Base-by-base conservation (phyloP, 30 jellyfish, hydroid and myxozoan species). In the Euphysa ruthae region DNA sequence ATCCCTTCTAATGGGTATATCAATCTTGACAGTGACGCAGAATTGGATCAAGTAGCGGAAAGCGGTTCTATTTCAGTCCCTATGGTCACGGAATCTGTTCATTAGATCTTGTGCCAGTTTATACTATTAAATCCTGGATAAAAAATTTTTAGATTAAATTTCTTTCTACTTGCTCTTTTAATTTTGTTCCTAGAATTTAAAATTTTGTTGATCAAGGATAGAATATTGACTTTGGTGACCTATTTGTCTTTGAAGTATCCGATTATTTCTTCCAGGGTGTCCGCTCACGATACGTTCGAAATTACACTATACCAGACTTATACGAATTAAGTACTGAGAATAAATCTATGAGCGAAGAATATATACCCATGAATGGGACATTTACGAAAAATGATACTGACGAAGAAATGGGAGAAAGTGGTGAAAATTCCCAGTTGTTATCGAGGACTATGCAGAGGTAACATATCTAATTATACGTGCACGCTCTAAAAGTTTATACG, bases 291-390 rank as follows among this genome's bases (percentile, higher is more conserved):
- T 68, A 68, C 46, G 49, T 68, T 25, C 80, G 74, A 6, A 32
- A 68, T 30, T 30, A 27, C 10, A 10, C 50, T 13, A 58, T 68
- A 26, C 80, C 80, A 21, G 80, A 68, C 5, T 49, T 68, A 29
- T 68, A 43, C 24, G 80, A 68, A 24, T 32, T 68, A 24, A 68
- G 74, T 50, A 22, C 80, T 1, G 80, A 68, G 43, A 68, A 49
- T 14, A 23, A 43, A 22, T 0, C 23, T 1, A 8, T 29, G 2
- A 19, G n/a, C 25, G 80, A 68, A 8, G 77, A 43, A 15, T 68
- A 44, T 13, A 21, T 42, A 7, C 80, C 80, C 3, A 38, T 68
- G 73, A 27, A 56, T 31, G 60, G 23, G 4, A 4, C 56, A 56
- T 20, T 29, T n/a, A 43, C 54, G 6, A 61, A 4, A n/a, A 25